Evolutionary conservation across 2,888 invertebrate genomes (phyloP), one percentile per base, ranked within the genome.

Genomic region (Chromoteleia sp.): DNA sequence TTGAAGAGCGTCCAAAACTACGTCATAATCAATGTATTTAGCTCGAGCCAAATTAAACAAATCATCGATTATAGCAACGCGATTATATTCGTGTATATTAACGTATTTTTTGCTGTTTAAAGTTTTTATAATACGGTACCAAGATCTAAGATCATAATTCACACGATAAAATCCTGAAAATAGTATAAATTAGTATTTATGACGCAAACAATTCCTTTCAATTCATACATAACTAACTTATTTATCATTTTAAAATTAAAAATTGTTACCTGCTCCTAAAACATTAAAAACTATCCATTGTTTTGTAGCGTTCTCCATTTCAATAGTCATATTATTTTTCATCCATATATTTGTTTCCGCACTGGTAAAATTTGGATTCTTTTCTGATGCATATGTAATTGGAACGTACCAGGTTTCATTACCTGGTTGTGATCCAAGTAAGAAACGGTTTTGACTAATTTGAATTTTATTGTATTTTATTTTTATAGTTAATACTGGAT

Each of bases 31-130:
- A 17, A 94, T 77, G 0, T 92, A 86, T 2, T 92, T 92, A 10
- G 94, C 93, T 87, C 94, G 92, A 0, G 94, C 95, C 5, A 95
- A 89, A 59, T 92, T 92, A 78, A 94, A 92, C 2, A 94, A 91
- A 88, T 96, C 96, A 85, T 96, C 95, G 0, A 96, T 92, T 67
- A 96, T 93, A 89, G 95, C 95, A 0, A 95, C 96, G 80, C 96
- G 93, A 87, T 95, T 95, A 7, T 93, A 90, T 59, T 93, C 93
- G 73, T 94, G 93, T 82, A 96, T 95, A 1, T 87, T 83, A 0
- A n/a, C 1, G 76, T 92, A 92, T 0, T 93, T 92, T 0, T 86
- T 88, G 0, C 86, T 89, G 39, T 92, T 91, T 5, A 95, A 88
- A 6, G 92, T 92, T 14, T 91, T 87, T 1, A 93, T 93, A 12